phyloP scores from a whole-genome alignment of 2,888 invertebrate species.

The Pristionchus fissidentatus region DNA sequence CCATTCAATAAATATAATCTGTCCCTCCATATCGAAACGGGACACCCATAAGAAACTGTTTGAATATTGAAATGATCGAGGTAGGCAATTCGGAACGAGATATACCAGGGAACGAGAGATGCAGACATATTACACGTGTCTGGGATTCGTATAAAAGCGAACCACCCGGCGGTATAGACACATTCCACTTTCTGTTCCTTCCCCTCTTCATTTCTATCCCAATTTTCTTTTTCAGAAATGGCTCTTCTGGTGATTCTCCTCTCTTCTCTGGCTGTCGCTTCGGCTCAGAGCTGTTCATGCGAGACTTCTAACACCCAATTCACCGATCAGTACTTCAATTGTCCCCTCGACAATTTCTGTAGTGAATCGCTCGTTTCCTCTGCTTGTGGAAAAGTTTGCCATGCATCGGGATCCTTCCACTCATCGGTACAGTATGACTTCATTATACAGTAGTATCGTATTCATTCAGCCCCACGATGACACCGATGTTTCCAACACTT shows the following conservation, averaged over 20 bases:
- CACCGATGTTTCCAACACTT: neutral
- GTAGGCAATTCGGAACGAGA: constrained; percentile 21
- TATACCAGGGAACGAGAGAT: neutral
- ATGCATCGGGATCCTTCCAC: constrained; percentile 28
- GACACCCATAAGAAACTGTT: constrained; percentile 16
- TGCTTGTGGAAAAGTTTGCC: constrained; percentile 1
- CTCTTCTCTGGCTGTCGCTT: neutral
- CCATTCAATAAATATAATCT: constrained; percentile 15
- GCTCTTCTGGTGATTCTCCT: constrained; percentile 17
- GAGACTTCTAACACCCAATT: neutral
- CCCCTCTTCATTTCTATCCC: no score
- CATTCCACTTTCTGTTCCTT: neutral
- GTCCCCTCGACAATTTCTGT: constrained; percentile 19
- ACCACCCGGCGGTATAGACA: neutral
- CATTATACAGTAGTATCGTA: neutral
- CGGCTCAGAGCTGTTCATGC: neutral
- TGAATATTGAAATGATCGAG: neutral
- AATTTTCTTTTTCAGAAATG: neutral
- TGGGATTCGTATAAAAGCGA: neutral
- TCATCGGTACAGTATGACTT: neutral
- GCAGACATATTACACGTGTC: neutral
- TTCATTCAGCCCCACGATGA: neutral
- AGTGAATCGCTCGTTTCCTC: neutral
- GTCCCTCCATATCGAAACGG: neutral
- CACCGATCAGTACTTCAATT: constrained; percentile 1